Evolutionary conservation across 2,888 invertebrate genomes (phyloP), one percentile per base, ranked within the genome.

Genomic region (Xanthorhoe spadicearia): DNA sequence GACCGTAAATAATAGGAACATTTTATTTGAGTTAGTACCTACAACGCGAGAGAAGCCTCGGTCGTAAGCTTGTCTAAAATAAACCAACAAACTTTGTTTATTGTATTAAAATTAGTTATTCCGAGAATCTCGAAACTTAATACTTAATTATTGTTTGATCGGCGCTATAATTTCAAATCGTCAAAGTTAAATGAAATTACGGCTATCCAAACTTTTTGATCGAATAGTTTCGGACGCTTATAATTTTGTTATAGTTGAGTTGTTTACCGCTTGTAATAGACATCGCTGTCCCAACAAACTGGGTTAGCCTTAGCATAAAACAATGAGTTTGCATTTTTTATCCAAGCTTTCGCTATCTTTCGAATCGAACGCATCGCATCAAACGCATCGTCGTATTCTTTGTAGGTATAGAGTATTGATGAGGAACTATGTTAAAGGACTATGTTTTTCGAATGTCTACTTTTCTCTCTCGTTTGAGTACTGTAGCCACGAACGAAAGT

Each of bases 211-310:
- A 43, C 38, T 43, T 43, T 43, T 13, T 4, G 38, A 43, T 43
- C 13, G 13, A 32, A 32, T 57, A 48, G 57, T 23, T 57, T 57
- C 49, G 48, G 48, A 57, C 56, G 28, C 57, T 57, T 17, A 49
- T 56, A 28, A 56, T 56, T 48, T 32, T 57, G 56, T 48, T 56
- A 13, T 46, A 23, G 23, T 46, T 38, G 54, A 38, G 10, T 43
- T 46, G 55, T 38, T 46, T 46, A 38, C 48, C 17, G 48, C 48
- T 48, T 48, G 48, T 48, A 17, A 15, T 48, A 17, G 48, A 48
- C 48, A 17, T 15, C 6, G 23, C 23, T 23, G 10, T 13, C 50
- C 18, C 13, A 23, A 46, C 56, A 56, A 56, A 28, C 10, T 56
- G 13, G 56, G 56, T 56, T 28, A 15, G 23, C 23, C 48, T 56